Evolutionary conservation across 2,888 invertebrate species (phyloP).

Genomic region (Coleophora flavipennella): DNA sequence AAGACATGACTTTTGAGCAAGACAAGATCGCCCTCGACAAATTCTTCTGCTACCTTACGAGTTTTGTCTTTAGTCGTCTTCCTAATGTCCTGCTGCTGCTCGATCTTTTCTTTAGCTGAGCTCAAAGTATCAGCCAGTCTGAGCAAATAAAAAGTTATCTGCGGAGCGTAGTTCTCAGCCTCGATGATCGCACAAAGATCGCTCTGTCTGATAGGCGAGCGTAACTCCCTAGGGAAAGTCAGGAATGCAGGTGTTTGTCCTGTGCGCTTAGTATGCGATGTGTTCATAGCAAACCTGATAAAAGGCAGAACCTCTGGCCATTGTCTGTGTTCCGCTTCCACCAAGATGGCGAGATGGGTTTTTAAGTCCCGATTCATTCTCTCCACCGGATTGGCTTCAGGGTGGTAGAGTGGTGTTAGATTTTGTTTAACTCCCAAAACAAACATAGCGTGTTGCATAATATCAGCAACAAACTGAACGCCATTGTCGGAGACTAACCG

Average conservation of each 20-base stretch:
- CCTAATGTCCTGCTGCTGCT: neutral
- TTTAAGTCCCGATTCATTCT: slow-evolving; percentile 15
- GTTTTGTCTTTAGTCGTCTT: neutral
- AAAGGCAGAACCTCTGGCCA: slow-evolving; percentile 9
- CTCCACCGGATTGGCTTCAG: slow-evolving; percentile 15
- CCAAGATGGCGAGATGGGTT: too few species aligned
- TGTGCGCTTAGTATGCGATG: slow-evolving; percentile 10
- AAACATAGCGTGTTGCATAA: slow-evolving; percentile 22
- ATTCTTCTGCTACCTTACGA: neutral
- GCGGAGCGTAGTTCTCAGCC: slow-evolving; percentile 14
- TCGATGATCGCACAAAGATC: slow-evolving; percentile 9
- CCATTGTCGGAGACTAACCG: slow-evolving; percentile 27
- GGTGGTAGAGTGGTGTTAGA: slow-evolving; percentile 23
- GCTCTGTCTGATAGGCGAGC: slow-evolving; percentile 12
- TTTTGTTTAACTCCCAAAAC: slow-evolving; percentile 14
- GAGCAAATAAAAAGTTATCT: slow-evolving; percentile 12
- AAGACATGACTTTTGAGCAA: neutral
- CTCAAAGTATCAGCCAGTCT: neutral
- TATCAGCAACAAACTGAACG: slow-evolving; percentile 21
- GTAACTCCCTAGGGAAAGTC: slow-evolving; percentile 22
- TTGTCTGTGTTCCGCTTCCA: slow-evolving; percentile 6
- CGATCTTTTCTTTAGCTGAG: neutral
- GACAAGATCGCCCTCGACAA: neutral
- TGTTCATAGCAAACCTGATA: slow-evolving; percentile 19
- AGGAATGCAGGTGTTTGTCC: slow-evolving; percentile 21